phyloP scores from a whole-genome alignment of 1,140 invertebrate species.

The Vanessa tameamea region DNA sequence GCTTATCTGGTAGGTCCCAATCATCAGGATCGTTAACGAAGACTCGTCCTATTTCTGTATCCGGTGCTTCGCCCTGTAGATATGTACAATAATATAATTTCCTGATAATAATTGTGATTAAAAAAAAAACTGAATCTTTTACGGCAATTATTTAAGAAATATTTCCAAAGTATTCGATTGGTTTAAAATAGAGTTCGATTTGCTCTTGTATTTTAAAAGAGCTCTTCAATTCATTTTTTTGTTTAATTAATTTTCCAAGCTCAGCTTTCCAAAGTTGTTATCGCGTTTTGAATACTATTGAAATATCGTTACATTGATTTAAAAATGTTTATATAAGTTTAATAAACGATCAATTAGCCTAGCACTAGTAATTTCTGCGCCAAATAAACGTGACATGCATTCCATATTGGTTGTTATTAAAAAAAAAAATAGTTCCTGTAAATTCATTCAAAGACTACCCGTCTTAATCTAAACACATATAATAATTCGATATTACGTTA shows the following conservation, averaged over 20 bases:
- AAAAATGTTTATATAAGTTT: neutral
- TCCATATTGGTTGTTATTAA: too few relatives aligned
- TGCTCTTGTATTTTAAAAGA: neutral
- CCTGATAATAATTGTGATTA: neutral
- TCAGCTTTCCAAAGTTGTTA: neutral
- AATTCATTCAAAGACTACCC: too few relatives aligned
- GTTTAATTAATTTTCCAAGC: neutral
- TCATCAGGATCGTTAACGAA: constrained; percentile 96
- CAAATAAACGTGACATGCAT: too few relatives aligned
- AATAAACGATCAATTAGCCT: neutral
- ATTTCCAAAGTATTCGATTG: neutral
- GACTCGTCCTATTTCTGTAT: constrained; percentile 92
- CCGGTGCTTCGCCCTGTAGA: constrained; percentile 83
- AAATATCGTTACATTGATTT: constrained; percentile 3
- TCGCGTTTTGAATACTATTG: constrained; percentile 1
- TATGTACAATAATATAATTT: constrained; percentile 15
- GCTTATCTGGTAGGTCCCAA: constrained; percentile 95
- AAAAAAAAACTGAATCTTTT: neutral
- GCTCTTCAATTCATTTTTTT: neutral
- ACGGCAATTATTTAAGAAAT: neutral
- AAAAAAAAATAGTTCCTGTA: too few relatives aligned
- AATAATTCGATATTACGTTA: too few relatives aligned
- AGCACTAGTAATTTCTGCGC: too few relatives aligned
- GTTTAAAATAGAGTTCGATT: neutral
- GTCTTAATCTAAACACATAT: too few relatives aligned